phyloP scores from a whole-genome alignment of 92 coral and sea anemone species.

The Epizoanthus illoricatus region DNA sequence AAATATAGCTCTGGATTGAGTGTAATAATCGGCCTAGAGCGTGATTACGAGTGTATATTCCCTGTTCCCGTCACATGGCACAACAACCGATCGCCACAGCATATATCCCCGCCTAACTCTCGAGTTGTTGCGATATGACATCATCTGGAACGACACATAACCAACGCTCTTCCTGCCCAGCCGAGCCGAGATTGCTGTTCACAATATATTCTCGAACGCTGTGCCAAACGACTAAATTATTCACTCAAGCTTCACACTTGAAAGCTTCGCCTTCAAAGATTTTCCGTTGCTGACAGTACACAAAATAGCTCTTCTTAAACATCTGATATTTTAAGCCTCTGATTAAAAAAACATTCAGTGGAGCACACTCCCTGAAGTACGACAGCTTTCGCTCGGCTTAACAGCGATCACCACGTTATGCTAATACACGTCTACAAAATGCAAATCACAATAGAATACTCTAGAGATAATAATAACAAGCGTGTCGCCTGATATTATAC shows the following conservation, averaged over 20 bases:
- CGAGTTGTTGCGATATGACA: slow-evolving; percentile 24
- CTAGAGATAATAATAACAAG: slow-evolving; percentile 23
- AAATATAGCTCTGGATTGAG: slow-evolving; percentile 7
- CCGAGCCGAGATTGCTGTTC: slow-evolving; percentile 13
- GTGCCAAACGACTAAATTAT: slow-evolving; percentile 9
- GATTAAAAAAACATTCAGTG: background rate
- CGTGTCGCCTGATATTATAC: slow-evolving; percentile 18
- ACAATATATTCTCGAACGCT: background rate
- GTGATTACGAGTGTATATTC: background rate
- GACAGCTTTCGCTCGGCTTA: slow-evolving; percentile 11
- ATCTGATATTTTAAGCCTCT: background rate
- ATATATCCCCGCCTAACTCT: slow-evolving; percentile 19
- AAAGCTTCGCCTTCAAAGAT: background rate
- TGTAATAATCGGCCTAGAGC: background rate
- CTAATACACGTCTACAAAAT: slow-evolving; percentile 41
- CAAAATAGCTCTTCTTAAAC: background rate
- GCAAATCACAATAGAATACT: slow-evolving; percentile 40
- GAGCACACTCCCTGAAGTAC: slow-evolving; percentile 38
- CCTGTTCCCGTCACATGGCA: slow-evolving; percentile 1
- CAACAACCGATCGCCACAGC: slow-evolving; percentile 4
- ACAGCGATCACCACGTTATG: slow-evolving; percentile 33
- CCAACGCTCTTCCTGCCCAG: background rate
- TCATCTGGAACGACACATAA: slow-evolving; percentile 7
- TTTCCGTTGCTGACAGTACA: background rate
- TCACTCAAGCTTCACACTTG: slow-evolving; percentile 15